Base-by-base conservation (phyloP, 1,140 invertebrate species). In the Drosophila prosaltans region DNA sequence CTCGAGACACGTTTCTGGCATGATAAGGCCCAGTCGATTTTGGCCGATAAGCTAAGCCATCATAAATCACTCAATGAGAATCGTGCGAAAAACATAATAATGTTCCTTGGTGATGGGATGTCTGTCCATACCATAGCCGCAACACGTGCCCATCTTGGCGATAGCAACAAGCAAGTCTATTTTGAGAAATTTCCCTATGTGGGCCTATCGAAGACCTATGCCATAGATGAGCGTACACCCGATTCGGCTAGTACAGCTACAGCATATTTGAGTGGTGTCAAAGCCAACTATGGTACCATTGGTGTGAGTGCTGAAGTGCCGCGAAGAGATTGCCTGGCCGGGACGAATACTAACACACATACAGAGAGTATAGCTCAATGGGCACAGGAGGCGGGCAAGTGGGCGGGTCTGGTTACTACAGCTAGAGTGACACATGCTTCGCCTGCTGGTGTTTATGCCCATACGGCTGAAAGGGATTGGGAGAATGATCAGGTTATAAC, bases 71-170 rank as follows among this genome's bases (percentile, higher is more conserved):
- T 93, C 2, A 92, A 93, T 16, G 80, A 78, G 2, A 91, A 92
- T 2, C 80, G 74, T 2, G 96, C 96, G 5, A 96, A 95, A 80
- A 96, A 96, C 88, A 93, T 96, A 6, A 95, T 97, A 36, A 83
- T 97, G 62, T 97, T 97, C 88, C 88, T 97, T 30, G 96, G 96
- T 1, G 96, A 97, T 82, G 96, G 96, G 8, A 96, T 97, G 95
- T 95, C 95, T 7, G 91, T 96, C n/a, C 93, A 95, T 2, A 97
- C 96, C 6, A 88, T 96, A 7, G 94, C 95, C 0, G 95, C 95
- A 0, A 94, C 95, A 9, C 92, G 96, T 43, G 94, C 95, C 28
- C 94, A 94, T 64, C 93, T 94, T 79, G 95, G 95, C 0, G 95
- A 93, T 30, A 95, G 96, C 92, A 95, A 96, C 79, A 85, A 92